These are phyloP conservation scores for Hemaris fuciformis DNA, from an alignment of 2,888 invertebrate genomes.

Conservation along the genomic window DNA sequence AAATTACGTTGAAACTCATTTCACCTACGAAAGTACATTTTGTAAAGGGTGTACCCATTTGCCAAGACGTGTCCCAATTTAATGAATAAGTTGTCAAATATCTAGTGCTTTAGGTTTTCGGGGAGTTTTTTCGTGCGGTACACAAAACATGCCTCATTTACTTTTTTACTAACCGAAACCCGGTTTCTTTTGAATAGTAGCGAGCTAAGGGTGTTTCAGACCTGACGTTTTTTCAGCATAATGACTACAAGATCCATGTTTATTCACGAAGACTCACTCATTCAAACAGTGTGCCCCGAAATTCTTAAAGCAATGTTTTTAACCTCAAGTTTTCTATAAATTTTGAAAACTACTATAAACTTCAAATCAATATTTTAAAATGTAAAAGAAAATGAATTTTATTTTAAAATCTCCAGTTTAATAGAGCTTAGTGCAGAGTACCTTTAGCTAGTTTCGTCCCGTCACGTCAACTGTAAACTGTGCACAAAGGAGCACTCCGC, in stretches of 20 bases:
- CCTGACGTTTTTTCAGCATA: no score
- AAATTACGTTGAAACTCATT: no score
- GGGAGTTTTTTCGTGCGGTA: not conserved
- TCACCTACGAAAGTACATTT: no score
- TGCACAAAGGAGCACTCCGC: not conserved
- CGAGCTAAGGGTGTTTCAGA: not conserved
- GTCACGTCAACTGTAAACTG: not conserved
- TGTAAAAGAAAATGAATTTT: no score
- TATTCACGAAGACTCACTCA: no score
- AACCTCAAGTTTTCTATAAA: no score
- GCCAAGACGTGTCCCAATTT: not conserved
- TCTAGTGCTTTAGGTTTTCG: not conserved
- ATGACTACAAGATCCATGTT: no score
- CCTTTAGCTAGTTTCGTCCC: not conserved
- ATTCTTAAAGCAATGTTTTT: no score
- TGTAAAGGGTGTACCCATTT: not conserved
- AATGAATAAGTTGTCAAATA: not conserved
- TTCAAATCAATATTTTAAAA: no score
- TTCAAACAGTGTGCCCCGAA: no score
- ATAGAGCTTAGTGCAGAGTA: not conserved
- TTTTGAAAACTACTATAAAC: no score
- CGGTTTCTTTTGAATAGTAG: constrained; percentile 22
- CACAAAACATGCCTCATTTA: constrained; percentile 26
- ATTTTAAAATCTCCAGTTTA: not conserved
- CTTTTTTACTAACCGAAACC: constrained; percentile 30